Evolutionary conservation across 1,140 invertebrate genomes (phyloP), one percentile per base, ranked within the genome.

Genomic region (Gonioctena quinquepunctata): DNA sequence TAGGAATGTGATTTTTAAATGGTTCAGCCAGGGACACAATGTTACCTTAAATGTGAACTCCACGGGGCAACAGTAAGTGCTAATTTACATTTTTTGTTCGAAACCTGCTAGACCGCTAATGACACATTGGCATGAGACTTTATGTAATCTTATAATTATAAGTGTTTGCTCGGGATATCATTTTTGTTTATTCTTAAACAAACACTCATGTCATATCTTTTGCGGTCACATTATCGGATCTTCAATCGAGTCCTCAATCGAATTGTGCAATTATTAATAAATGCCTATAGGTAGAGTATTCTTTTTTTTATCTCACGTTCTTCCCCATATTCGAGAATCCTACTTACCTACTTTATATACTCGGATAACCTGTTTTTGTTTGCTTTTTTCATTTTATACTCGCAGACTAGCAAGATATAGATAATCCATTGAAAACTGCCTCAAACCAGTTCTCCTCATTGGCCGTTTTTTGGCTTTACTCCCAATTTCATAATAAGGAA

Each of bases 11-110:
- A 19, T 69, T 23, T 62, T 62, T 56, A 60, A 64, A 27, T 81
- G 78, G 78, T 75, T 66, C 56, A 78, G 79, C 73, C 80, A 81
- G 71, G 80, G 80, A 50, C 76, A 70, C 28, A 70, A 72, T 72
- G 66, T 80, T 64, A 68, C 60, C 63, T 28, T 76, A 19, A 62
- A 74, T 28, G 18, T 57, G 62, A 33, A 54, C 19, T 5, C 49
- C 70, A 42, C 13, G 33, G 49, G 19, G 57, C 19, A 66, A 59
- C 21, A 66, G 33, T 42, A n/a, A 42, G 33, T 42, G 33, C 16
- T 3, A 28, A 13, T 13, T 42, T 42, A 42, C 11, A 42, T 3
- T 42, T n/a, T 42, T 28, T 50, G 16, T 27, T 19, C 62, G 59
- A 70, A 61, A 28, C 2, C 3, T 54, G n/a, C n/a, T n/a, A n/a